A percentile compares a stretch with the other conserved stretches of the same genome.
phyloP scores from a whole-genome alignment of 1,140 invertebrate species.

The Adoxophyes honmai region DNA sequence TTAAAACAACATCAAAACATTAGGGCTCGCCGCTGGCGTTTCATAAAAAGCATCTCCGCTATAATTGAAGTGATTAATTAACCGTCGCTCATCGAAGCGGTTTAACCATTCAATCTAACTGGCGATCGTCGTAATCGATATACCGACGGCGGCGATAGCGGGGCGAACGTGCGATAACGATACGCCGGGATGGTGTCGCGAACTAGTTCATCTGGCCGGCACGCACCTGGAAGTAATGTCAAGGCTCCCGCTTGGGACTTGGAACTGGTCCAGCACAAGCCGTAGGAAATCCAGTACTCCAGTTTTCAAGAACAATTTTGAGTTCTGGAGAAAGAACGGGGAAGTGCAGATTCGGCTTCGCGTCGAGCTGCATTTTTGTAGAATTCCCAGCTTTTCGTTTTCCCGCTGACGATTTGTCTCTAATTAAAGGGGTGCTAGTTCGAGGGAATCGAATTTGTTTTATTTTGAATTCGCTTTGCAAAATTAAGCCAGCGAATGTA shows the following conservation, averaged over 20 bases:
- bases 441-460: too few relatives aligned
- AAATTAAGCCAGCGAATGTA: too few relatives aligned
- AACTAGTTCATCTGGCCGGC: conserved; percentile 55
- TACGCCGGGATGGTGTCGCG: conserved; percentile 12
- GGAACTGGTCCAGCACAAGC: conserved; percentile 56
- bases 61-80: not conserved
- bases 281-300: not conserved
- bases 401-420: too few relatives aligned
- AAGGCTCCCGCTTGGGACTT: conserved; percentile 61
- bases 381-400: too few relatives aligned
- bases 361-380: too few relatives aligned
- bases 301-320: too few relatives aligned
- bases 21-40: too few relatives aligned
- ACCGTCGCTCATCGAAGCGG: not conserved
- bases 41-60: conserved; percentile 3
- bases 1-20: not conserved
- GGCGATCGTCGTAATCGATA: conserved; percentile 7
- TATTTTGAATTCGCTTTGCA: too few relatives aligned
- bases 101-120: not conserved
- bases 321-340: too few relatives aligned
- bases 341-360: too few relatives aligned
- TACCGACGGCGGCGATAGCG: not conserved
- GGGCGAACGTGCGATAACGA: conserved; percentile 12
- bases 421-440: too few relatives aligned
- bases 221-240: conserved; percentile 71